A percentile compares a stretch with the other conserved stretches of the same genome.
Evolutionary conservation across 2,797 vertebrate genomes (phyloP).

Genomic region (Phrynocephalus vlangalii): DNA sequence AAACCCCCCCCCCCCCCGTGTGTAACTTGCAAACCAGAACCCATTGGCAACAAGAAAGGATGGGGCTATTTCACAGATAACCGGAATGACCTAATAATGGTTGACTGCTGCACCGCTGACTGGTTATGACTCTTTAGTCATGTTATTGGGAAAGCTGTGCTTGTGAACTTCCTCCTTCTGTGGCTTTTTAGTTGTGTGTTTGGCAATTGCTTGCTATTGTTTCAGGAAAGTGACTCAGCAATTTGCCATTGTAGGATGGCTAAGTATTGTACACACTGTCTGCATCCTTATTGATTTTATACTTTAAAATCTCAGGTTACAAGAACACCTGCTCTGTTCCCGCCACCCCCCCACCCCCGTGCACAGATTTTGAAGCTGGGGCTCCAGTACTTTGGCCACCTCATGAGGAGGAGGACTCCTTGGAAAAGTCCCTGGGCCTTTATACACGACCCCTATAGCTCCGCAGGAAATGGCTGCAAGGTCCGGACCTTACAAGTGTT

Average conservation of each 20-base stretch:
- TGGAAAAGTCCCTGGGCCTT: no score
- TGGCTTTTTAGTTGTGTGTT: not conserved
- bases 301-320: not conserved
- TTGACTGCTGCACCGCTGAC: not conserved
- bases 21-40: not conserved
- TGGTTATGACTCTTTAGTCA: not conserved
- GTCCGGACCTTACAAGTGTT: no score
- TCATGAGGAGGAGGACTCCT: no score
- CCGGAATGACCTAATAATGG: not conserved
- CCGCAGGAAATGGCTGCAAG: no score
- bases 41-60: not conserved
- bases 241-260: not conserved
- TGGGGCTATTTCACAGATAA: not conserved
- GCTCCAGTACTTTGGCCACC: no score
- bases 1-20: not conserved
- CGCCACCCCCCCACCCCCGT: no score
- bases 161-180: not conserved
- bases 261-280: not conserved
- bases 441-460: no score
- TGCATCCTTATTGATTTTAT: not conserved
- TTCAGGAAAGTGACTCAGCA: conserved; percentile 4
- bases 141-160: not conserved
- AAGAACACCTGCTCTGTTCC: not conserved
- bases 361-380: no score
- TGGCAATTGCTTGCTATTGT: not conserved